These are phyloP conservation scores for Eretmocerus hayati DNA, from an alignment of 2,888 invertebrate genomes.

Conservation along the genomic window DNA sequence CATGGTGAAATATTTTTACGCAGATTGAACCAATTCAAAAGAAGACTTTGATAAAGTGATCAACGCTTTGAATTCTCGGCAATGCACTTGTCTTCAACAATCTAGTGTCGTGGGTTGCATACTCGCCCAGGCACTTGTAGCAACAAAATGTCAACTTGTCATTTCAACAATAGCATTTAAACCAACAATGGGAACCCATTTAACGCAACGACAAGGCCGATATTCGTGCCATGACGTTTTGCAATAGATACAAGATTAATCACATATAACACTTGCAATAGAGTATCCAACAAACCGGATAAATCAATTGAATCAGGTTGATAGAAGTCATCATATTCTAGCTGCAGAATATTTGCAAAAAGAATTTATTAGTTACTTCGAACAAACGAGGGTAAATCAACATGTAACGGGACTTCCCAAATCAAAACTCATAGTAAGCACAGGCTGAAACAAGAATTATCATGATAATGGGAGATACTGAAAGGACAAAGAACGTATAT, in stretches of 20 bases:
- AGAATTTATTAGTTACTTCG: too few relatives aligned
- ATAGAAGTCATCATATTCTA: conserved; percentile 28
- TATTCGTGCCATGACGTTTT: conserved; percentile 3
- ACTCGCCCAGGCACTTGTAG: conserved; percentile 34
- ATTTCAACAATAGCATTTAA: conserved; percentile 40
- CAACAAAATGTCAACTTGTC: conserved; percentile 36
- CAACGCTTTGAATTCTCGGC: conserved; percentile 1
- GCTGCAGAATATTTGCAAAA: too few relatives aligned
- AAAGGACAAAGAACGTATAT: conserved; percentile 38
- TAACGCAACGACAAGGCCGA: conserved; percentile 19
- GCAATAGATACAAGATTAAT: conserved; percentile 19
- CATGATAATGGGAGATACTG: conserved; percentile 15
- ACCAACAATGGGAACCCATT: conserved; percentile 17
- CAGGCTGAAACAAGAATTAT: conserved; percentile 40
- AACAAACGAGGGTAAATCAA: too few relatives aligned
- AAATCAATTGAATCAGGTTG: conserved; percentile 22
- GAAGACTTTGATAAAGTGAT: neutral
- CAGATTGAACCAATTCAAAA: too few relatives aligned
- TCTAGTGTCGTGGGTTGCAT: conserved; percentile 35
- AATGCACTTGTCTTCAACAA: conserved; percentile 15
- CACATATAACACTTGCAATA: conserved; percentile 20
- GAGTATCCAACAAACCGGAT: conserved; percentile 8
- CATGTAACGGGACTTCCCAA: conserved; percentile 38
- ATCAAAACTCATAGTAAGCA: conserved; percentile 47
- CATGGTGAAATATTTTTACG: too few relatives aligned